These are phyloP conservation scores for Xiphophorus couchianus DNA, from an alignment of 2,113 vertebrate species.

Conservation along the genomic window DNA sequence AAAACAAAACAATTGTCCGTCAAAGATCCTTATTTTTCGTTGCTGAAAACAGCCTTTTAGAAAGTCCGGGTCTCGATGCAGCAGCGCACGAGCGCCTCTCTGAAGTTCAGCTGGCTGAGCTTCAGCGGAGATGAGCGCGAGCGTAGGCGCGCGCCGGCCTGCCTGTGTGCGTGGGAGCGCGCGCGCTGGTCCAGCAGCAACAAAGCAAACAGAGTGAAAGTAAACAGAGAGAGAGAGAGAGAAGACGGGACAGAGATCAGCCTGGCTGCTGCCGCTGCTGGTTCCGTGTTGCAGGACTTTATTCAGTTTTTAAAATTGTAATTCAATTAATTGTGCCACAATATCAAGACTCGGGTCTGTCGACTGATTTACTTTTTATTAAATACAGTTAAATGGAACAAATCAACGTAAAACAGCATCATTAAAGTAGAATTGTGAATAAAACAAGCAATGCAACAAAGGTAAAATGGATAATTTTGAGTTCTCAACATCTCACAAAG, in stretches of 20 bases:
- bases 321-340: too few species aligned
- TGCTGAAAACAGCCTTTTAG: background rate
- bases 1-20: background rate
- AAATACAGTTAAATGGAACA: too few species aligned
- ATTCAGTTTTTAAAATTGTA: background rate
- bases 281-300: too few species aligned
- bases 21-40: background rate
- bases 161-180: background rate
- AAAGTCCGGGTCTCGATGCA: background rate
- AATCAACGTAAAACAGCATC: too few species aligned
- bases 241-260: too few species aligned
- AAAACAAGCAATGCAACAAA: background rate
- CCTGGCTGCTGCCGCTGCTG: too few species aligned
- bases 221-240: constrained; percentile 27
- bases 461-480: too few species aligned
- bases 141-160: constrained; percentile 17
- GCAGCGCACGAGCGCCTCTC: background rate
- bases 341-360: too few species aligned
- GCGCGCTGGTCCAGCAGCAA: constrained; percentile 1
- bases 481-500: too few species aligned
- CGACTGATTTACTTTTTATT: too few species aligned
- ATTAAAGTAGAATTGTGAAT: background rate
- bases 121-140: background rate
- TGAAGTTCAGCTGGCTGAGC: background rate
- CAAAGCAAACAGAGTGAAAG: constrained; percentile 39